phyloP scores from a whole-genome alignment of 2,113 vertebrate genomes.

The Pleuronectes platessa region DNA sequence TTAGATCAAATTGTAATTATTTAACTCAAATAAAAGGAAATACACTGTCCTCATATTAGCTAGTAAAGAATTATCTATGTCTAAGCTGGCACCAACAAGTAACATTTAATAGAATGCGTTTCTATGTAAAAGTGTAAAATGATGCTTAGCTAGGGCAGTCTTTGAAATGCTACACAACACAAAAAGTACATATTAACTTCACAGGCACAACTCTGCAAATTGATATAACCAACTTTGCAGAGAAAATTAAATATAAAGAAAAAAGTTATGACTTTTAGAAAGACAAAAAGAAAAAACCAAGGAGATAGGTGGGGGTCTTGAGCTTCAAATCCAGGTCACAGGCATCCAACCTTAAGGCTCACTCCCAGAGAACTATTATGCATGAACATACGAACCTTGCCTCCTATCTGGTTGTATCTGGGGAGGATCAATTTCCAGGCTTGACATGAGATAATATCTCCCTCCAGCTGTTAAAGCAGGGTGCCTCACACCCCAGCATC shows the following conservation, averaged over 20 bases:
- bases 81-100: background rate
- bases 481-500: conserved; percentile 72
- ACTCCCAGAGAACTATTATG: conserved; percentile 48
- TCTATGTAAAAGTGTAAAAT: background rate
- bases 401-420: conserved; percentile 68
- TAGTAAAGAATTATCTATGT: background rate
- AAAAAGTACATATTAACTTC: background rate
- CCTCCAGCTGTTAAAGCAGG: conserved; percentile 80
- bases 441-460: conserved; percentile 77
- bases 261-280: background rate
- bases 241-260: background rate
- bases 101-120: background rate
- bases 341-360: conserved; percentile 42
- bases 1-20: background rate
- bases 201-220: background rate
- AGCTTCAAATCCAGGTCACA: conserved; percentile 47
- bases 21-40: background rate
- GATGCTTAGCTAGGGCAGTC: background rate
- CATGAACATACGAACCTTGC: conserved; percentile 60
- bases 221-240: background rate
- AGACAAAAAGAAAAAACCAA: conserved; percentile 1
- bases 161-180: background rate
- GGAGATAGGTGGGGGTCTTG: conserved; percentile 17
- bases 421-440: conserved; percentile 79
- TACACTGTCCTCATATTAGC: background rate